These are phyloP conservation scores for Piaya cayana DNA, from an alignment of 2,113 vertebrate species.

Conservation along the genomic window DNA sequence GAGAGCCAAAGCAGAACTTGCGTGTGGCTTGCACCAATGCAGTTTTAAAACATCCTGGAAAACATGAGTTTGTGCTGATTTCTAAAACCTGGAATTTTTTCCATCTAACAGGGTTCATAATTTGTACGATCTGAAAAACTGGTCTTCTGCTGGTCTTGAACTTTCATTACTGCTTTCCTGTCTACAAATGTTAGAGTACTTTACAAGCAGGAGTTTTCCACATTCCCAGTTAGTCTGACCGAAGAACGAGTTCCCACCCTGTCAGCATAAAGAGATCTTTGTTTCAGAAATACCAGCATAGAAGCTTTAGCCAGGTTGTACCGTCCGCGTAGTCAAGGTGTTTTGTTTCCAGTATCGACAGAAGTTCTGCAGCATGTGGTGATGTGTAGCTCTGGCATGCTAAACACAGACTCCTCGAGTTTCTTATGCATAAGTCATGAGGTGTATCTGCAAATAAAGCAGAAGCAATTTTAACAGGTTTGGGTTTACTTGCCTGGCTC, in stretches of 20 bases:
- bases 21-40: neutral
- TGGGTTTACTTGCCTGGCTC: neutral
- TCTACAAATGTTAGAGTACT: neutral
- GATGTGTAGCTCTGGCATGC: neutral
- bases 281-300: neutral
- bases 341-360: neutral
- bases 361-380: neutral
- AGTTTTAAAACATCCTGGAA: neutral
- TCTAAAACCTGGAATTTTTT: neutral
- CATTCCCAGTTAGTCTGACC: neutral
- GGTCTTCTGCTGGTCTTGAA: neutral
- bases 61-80: neutral
- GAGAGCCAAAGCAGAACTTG: neutral
- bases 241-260: neutral
- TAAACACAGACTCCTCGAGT: neutral
- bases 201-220: neutral
- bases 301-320: neutral
- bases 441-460: neutral
- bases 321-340: neutral
- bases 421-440: neutral
- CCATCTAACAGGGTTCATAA: neutral
- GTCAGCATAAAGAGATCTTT: neutral
- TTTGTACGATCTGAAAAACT: neutral
- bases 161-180: neutral
- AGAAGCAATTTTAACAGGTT: neutral